These are phyloP conservation scores for Lepidurus couesii DNA, from an alignment of 1,140 invertebrate species.

Conservation along the genomic window DNA sequence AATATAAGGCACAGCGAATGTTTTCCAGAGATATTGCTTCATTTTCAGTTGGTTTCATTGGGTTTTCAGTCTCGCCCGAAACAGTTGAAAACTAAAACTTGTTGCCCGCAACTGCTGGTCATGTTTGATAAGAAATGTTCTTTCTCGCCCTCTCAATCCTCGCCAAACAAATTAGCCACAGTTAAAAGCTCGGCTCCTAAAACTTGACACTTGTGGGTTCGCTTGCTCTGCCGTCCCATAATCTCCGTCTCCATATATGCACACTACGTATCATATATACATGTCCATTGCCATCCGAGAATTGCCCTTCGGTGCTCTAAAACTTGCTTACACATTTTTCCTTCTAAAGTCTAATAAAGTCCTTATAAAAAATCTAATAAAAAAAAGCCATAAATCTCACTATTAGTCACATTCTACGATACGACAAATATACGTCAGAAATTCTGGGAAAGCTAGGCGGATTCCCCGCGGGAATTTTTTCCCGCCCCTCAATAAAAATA, in stretches of 20 bases:
- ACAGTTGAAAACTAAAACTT: not conserved
- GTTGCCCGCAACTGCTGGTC: conserved; percentile 16
- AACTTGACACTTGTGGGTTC: conserved; percentile 8
- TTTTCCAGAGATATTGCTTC: conserved; percentile 1
- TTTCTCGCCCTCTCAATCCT: not conserved
- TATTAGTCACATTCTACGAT: not conserved
- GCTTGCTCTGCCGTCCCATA: not conserved
- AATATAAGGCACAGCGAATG: not conserved
- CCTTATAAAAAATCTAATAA: no score
- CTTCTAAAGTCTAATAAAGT: no score
- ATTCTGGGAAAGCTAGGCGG: not conserved
- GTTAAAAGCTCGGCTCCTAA: not conserved
- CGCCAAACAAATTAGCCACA: not conserved
- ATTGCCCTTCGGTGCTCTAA: not conserved
- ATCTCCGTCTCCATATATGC: conserved; percentile 19
- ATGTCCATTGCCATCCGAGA: not conserved
- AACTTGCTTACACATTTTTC: not conserved
- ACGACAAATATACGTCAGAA: not conserved
- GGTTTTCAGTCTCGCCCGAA: not conserved
- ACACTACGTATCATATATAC: conserved; percentile 18
- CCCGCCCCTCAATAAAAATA: not conserved
- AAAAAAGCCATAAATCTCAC: not conserved
- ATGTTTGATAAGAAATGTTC: conserved; percentile 2
- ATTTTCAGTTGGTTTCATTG: not conserved
- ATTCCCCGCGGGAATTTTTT: not conserved